Percentiles rank a stretch among this genome's conserved stretches.
phyloP scores from a whole-genome alignment of 2,113 vertebrate species.

The Isurus oxyrinchus region DNA sequence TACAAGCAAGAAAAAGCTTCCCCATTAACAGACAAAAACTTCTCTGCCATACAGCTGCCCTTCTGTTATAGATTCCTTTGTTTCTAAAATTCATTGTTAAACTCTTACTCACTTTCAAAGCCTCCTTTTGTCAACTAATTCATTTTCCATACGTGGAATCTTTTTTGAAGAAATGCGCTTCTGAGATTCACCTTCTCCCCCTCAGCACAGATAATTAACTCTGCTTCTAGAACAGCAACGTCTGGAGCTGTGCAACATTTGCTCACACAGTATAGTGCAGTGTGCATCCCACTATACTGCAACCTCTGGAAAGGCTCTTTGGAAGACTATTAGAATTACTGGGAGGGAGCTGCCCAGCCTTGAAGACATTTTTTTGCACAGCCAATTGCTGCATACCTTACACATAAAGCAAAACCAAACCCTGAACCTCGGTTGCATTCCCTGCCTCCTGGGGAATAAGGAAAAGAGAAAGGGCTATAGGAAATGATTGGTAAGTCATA shows the following conservation, averaged over 20 bases:
- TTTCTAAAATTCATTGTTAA: constrained; percentile 25
- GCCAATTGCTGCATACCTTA: constrained; percentile 24
- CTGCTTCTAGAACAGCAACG: not conserved
- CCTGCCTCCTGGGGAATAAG: not conserved
- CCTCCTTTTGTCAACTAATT: not conserved
- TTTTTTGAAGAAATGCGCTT: not conserved
- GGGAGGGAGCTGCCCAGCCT: constrained; percentile 28
- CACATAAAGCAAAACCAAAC: constrained; percentile 27
- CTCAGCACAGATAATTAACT: constrained; percentile 8
- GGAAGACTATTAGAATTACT: constrained; percentile 27
- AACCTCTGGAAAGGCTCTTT: constrained; percentile 23
- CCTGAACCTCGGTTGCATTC: constrained; percentile 15
- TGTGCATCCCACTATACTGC: constrained; percentile 26
- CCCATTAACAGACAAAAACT: constrained; percentile 17
- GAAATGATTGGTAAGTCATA: not conserved
- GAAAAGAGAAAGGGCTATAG: not conserved
- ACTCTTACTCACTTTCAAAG: constrained; percentile 32
- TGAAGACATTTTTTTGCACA: constrained; percentile 32
- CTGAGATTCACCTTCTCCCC: not conserved
- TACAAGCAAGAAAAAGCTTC: not conserved
- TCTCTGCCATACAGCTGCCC: not conserved
- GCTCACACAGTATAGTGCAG: constrained; percentile 23
- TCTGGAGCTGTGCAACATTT: constrained; percentile 11
- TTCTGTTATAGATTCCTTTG: constrained; percentile 15
- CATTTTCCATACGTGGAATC: not conserved